A percentile compares a stretch with the other conserved stretches of the same genome.
Conservation (phyloP, 2,113 vertebrate species). For the Carassius carassius region DNA sequence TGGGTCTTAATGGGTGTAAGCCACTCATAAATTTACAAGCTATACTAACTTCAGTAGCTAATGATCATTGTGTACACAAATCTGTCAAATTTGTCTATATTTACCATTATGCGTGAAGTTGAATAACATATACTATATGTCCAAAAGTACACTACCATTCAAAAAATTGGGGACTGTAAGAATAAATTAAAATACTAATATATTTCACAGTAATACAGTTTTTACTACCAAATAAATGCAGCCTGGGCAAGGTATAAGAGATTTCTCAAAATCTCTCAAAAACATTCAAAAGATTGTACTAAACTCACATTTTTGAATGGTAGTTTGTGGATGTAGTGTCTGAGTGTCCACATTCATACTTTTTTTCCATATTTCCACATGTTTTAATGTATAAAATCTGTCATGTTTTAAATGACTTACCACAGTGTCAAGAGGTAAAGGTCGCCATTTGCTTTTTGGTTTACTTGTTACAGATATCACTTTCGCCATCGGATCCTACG, state of each 20-base stretch:
- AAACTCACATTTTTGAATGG: neutral
- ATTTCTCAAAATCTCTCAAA: too few species aligned
- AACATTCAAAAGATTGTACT: neutral
- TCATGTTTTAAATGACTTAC: constrained; percentile 72
- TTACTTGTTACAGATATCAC: constrained; percentile 90
- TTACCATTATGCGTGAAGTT: neutral
- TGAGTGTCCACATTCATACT: neutral
- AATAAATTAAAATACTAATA: neutral
- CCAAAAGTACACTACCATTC: neutral
- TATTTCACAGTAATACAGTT: neutral
- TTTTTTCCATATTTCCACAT: neutral
- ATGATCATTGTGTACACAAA: neutral
- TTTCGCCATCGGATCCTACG: constrained; percentile 88
- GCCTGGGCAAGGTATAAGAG: neutral
- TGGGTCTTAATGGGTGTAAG: neutral
- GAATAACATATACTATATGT: neutral
- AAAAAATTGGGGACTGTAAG: neutral
- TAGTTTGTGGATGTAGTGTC: neutral
- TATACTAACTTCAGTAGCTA: neutral
- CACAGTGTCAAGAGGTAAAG: constrained; percentile 94
- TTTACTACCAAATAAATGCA: neutral
- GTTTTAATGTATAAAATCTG: neutral
- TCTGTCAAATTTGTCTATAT: neutral
- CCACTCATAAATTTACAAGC: neutral
- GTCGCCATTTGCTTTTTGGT: constrained; percentile 97